Evolutionary conservation across 2,797 vertebrate species (phyloP).

Genomic region (Pantherophis alleghaniensis): DNA sequence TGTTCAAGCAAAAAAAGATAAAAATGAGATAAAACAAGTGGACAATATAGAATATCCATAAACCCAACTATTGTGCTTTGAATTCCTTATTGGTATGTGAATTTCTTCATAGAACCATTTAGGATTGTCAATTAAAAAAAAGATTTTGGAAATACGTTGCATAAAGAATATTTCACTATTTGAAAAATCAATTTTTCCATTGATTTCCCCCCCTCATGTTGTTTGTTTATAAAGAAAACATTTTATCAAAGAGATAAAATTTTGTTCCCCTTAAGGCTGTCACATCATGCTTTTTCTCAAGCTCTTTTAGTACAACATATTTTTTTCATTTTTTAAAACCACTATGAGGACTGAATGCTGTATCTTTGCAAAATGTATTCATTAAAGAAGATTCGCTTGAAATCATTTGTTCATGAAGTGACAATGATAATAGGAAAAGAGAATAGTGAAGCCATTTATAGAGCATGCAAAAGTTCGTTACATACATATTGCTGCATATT

Average conservation of each 20-base stretch:
- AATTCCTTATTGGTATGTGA: not conserved
- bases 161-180: not conserved
- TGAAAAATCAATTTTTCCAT: not conserved
- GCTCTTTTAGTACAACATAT: not conserved
- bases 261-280: not conserved
- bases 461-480: not conserved
- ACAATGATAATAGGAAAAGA: not conserved
- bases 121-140: not conserved
- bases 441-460: not conserved
- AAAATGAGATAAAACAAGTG: not conserved
- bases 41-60: not conserved
- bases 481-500: not conserved
- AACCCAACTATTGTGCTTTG: not conserved
- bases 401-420: not conserved
- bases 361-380: not conserved
- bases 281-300: not conserved
- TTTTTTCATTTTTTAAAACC: not conserved
- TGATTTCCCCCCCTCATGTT: not conserved
- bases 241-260: not conserved
- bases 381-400: not conserved
- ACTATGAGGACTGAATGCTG: not conserved
- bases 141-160: not conserved
- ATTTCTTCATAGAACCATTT: not conserved
- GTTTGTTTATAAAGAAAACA: not conserved
- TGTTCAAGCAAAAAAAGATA: not conserved